Percentiles rank a stretch among this genome's conserved stretches.
These are phyloP conservation scores for Hoplodrina ambigua DNA, from an alignment of 2,888 invertebrate genomes.

Conservation along the genomic window DNA sequence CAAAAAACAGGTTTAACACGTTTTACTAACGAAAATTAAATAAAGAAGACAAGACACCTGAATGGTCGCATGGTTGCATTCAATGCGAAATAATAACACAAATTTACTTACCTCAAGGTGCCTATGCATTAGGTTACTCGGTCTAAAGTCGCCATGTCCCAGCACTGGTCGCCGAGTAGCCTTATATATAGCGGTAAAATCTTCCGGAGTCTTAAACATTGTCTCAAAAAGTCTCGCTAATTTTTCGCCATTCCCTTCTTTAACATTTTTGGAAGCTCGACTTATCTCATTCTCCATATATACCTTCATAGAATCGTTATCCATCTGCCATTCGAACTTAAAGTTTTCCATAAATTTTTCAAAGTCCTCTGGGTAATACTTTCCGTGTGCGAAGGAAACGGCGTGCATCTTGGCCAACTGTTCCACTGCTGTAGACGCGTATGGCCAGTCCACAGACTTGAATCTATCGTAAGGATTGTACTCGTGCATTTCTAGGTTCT, in stretches of 20 bases:
- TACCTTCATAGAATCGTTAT: constrained; percentile 1
- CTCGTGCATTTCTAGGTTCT: constrained; percentile 74
- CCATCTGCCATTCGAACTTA: constrained; percentile 48
- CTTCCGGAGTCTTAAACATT: constrained; percentile 10
- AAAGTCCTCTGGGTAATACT: constrained; percentile 74
- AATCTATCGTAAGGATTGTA: constrained; percentile 74
- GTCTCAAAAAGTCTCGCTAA: constrained; percentile 60
- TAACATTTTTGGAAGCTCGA: constrained; percentile 54
- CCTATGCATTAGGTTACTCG: constrained; percentile 71
- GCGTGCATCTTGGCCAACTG: constrained; percentile 83
- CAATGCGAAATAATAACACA: neutral
- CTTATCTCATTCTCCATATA: constrained; percentile 38
- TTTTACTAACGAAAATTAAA: no score
- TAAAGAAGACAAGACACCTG: no score
- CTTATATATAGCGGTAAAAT: constrained; percentile 52
- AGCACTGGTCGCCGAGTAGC: constrained; percentile 64
- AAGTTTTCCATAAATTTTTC: constrained; percentile 57
- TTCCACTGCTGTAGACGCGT: constrained; percentile 71
- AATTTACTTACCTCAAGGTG: constrained; percentile 53
- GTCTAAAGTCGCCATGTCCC: constrained; percentile 75
- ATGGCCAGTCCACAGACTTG: constrained; percentile 76
- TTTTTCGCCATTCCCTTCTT: constrained; percentile 66
- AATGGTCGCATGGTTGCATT: neutral
- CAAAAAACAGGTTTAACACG: no score
- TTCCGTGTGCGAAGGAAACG: constrained; percentile 72